Conservation (phyloP, 2,113 vertebrate species). For the Maccullochella peelii region DNA sequence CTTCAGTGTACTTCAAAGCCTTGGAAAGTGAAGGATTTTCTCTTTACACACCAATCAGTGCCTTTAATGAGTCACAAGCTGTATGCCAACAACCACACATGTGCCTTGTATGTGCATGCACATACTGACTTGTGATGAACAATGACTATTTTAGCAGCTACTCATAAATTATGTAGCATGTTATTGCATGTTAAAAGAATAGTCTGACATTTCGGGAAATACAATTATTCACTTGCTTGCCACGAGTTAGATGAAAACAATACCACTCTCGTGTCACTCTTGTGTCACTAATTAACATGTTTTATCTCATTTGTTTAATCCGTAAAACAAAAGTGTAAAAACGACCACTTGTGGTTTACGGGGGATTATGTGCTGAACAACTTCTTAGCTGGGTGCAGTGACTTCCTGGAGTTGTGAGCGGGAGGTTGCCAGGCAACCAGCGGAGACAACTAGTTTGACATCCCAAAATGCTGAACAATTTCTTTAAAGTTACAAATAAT, state of each 20-base stretch:
- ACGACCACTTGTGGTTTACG: background rate
- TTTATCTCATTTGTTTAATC: background rate
- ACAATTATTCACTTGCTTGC: background rate
- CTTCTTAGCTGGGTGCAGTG: background rate
- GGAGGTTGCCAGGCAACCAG: background rate
- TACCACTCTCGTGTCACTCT: too few relatives aligned
- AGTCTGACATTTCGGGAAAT: background rate
- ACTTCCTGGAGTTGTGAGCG: background rate
- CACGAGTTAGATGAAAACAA: background rate
- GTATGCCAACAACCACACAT: conserved; percentile 1
- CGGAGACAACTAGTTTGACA: background rate
- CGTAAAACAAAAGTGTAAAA: background rate
- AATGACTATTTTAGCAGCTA: background rate
- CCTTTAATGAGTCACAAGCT: conserved; percentile 19
- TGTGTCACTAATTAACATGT: background rate
- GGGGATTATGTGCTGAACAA: background rate
- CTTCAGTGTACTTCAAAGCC: conserved; percentile 40
- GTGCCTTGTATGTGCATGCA: background rate
- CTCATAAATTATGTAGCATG: background rate
- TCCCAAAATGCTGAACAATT: background rate
- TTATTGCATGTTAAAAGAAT: background rate
- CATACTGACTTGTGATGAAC: background rate
- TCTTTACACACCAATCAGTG: conserved; percentile 5
- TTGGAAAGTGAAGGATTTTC: conserved; percentile 31
- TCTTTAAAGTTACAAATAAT: background rate